phyloP scores from a whole-genome alignment of 2,888 invertebrate genomes.

The Lycophotia porphyrea region DNA sequence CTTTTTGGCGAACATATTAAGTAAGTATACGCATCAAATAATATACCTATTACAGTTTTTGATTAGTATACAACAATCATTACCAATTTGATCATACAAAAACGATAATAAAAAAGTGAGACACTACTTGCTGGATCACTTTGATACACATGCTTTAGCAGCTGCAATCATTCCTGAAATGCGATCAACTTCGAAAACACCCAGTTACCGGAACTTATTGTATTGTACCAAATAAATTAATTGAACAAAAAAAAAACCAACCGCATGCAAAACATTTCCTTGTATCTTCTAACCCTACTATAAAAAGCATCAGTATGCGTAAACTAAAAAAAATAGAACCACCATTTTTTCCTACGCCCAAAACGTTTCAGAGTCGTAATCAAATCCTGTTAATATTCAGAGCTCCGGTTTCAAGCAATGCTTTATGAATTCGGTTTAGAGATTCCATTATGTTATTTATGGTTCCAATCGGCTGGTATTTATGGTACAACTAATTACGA shows the following conservation, averaged over 20 bases:
- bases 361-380: slow-evolving; percentile 65
- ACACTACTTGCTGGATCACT: neutral
- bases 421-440: slow-evolving; percentile 75
- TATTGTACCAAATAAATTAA: neutral
- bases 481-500: slow-evolving; percentile 80
- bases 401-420: slow-evolving; percentile 74
- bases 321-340: slow-evolving; percentile 32
- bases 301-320: slow-evolving; percentile 31
- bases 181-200: neutral
- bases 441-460: slow-evolving; percentile 81
- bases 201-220: neutral
- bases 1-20: neutral
- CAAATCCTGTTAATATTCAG: slow-evolving; percentile 72
- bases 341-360: slow-evolving; percentile 46
- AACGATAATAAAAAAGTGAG: too few species aligned
- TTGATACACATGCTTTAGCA: neutral
- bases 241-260: neutral
- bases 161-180: neutral
- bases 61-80: too few species aligned
- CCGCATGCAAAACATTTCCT: slow-evolving; percentile 25
- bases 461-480: slow-evolving; percentile 77
- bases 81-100: neutral
- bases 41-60: neutral
- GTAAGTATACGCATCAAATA: neutral
- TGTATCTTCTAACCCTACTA: slow-evolving; percentile 26